phyloP scores from a whole-genome alignment of 2,888 invertebrate species.

The Ischnura elegans region DNA sequence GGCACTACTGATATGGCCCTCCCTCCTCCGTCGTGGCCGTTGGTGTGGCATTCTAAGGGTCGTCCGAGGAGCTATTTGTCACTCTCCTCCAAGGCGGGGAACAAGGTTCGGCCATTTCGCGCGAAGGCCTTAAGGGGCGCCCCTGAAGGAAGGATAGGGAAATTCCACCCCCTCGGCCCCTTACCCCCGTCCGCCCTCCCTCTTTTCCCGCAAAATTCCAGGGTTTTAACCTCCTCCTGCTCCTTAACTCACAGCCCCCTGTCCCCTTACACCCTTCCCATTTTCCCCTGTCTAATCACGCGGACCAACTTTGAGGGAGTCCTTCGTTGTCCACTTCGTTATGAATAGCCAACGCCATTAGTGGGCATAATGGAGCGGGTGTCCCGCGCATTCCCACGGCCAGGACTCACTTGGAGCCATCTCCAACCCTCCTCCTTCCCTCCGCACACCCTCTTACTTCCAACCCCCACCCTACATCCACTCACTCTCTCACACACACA shows the following conservation, averaged over 20 bases:
- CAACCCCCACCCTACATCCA: not conserved
- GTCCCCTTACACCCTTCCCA: not conserved
- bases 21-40: not conserved
- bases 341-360: constrained; percentile 66
- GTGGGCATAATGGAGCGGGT: constrained; percentile 54
- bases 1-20: not conserved
- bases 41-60: constrained; percentile 53
- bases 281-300: constrained; percentile 59
- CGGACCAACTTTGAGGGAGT: constrained; percentile 58
- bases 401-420: not conserved
- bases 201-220: not conserved
- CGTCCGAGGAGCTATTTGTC: constrained; percentile 79
- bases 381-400: constrained; percentile 50
- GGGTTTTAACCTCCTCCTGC: not conserved
- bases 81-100: constrained; percentile 77
- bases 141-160: constrained; percentile 62
- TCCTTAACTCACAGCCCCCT: not conserved
- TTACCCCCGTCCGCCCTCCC: not conserved
- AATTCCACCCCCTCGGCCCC: constrained; percentile 7
- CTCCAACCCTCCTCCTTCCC: not conserved
- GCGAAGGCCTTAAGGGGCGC: constrained; percentile 59
- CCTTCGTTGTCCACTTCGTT: constrained; percentile 64
- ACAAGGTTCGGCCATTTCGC: constrained; percentile 78
- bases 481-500: not conserved
- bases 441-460: no score